Conservation (phyloP, 2,797 vertebrate species). For the Hydrolagus colliei region DNA sequence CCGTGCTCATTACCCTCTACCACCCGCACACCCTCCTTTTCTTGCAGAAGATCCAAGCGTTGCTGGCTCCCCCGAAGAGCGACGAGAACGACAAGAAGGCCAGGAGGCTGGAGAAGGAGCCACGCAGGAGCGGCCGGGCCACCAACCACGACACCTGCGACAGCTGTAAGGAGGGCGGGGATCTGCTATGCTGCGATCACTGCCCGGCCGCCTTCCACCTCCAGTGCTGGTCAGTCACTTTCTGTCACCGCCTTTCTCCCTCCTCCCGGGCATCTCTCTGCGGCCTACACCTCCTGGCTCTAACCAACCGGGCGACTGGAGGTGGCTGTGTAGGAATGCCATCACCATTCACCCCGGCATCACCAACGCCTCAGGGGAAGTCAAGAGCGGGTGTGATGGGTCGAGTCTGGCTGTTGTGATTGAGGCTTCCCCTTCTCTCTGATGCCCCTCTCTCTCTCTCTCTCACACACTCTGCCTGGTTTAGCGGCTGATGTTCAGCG, state of each 20-base stretch:
- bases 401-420: too few species aligned
- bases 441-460: not conserved
- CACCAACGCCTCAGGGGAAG: too few species aligned
- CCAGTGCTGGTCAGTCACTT: slow-evolving; percentile 82
- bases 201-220: slow-evolving; percentile 95
- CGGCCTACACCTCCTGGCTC: not conserved
- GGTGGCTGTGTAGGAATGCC: too few species aligned
- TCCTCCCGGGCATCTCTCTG: not conserved
- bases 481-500: too few species aligned
- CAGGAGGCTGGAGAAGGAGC: slow-evolving; percentile 83
- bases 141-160: slow-evolving; percentile 97
- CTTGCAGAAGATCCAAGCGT: slow-evolving; percentile 88
- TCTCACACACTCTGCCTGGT: too few species aligned
- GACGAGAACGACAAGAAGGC: slow-evolving; percentile 87
- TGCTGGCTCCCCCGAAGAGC: slow-evolving; percentile 88
- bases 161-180: slow-evolving; percentile 93
- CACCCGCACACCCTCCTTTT: not conserved
- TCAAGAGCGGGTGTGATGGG: too few species aligned
- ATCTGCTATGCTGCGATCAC: slow-evolving; percentile 90
- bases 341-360: too few species aligned
- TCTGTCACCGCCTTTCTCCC: not conserved
- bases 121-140: slow-evolving; percentile 82
- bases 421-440: not conserved
- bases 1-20: not conserved
- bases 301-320: too few species aligned